These are phyloP conservation scores for Phymanthus crucifer DNA, from an alignment of 92 coral and sea anemone species.

Conservation along the genomic window DNA sequence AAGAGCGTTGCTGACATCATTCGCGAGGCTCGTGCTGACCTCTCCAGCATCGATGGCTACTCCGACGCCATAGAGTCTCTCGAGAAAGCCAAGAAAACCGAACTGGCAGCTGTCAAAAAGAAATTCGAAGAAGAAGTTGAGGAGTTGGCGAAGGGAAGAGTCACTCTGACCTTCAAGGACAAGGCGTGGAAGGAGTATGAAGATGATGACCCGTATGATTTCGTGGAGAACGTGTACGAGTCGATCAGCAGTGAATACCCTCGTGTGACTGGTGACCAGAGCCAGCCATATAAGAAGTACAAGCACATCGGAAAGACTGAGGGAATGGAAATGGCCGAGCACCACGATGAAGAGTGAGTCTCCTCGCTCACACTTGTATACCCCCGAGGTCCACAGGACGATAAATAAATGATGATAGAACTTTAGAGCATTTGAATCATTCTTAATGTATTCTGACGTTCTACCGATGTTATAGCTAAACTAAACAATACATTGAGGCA, in stretches of 20 bases:
- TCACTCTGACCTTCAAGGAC: conserved; percentile 56
- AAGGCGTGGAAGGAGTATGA: conserved; percentile 63
- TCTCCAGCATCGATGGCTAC: conserved; percentile 53
- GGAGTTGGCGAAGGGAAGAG: conserved; percentile 52
- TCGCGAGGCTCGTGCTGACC: conserved; percentile 54
- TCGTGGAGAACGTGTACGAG: conserved; percentile 31
- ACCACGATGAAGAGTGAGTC: background rate
- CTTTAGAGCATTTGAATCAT: too few relatives aligned
- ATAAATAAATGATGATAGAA: too few relatives aligned
- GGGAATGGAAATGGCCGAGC: background rate
- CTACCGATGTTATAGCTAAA: too few relatives aligned
- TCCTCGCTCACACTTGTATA: too few relatives aligned
- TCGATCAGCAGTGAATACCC: conserved; percentile 31
- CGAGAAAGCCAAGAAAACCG: conserved; percentile 46
- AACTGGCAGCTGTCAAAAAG: conserved; percentile 59
- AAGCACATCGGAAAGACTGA: background rate
- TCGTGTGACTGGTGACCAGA: conserved; percentile 43
- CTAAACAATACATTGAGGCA: too few relatives aligned
- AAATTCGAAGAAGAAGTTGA: conserved; percentile 59
- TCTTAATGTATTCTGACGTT: too few relatives aligned
- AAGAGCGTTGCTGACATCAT: conserved; percentile 55
- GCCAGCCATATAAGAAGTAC: conserved; percentile 31
- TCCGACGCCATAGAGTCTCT: conserved; percentile 57
- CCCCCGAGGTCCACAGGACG: too few relatives aligned
- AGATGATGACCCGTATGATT: conserved; percentile 15